Evolutionary conservation across 2,113 vertebrate species (phyloP), one percentile per base, ranked within the genome.

Genomic region (Entelurus aequoreus): DNA sequence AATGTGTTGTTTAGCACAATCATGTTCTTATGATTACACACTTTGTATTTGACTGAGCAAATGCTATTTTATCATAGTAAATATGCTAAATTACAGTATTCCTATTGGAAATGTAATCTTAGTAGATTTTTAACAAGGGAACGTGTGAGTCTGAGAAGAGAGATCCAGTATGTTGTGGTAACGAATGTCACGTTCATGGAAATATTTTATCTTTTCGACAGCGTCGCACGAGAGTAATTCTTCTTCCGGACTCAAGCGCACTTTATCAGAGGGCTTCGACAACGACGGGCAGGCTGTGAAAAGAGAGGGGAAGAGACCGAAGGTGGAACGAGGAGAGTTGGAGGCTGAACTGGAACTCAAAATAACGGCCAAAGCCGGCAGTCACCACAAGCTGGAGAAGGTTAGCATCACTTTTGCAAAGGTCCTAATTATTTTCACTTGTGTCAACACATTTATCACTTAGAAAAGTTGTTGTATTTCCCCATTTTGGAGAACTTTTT

Each of bases 341-440:
- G 95, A 99, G 79, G 94, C 95, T 68, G 91, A 98, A 69, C 82
- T 98, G 74, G 90, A 99, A 89, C 87, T 99, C 35, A 97, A 99
- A 87, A 96, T 99, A 77, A 89, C 94, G 13, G 92, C 92, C 70
- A 92, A 92, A 71, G 84, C 81, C 36, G 92, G 94, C 65, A 89
- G 90, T 78, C 92, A 94, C 60, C 87, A 93, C 77, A 96, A 94
- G 79, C 86, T 99, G 49, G 91, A 95, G 85, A 94, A 96, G 93
- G 97, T 98, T 82, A 54, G 82, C 4, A 46, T 46, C 11, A 12
- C 42, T 46, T 68, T 37, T 53, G 44, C 10, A 57, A 35, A 28
- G 28, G 28, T 28, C 28, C 2, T 28, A 28, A 28, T 28, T 28
- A 28, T 28, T n/a, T n/a, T n/a, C n/a, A n/a, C n/a, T n/a, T n/a